These are phyloP conservation scores for Alloplasta piceator DNA, from an alignment of 2,888 invertebrate species.

Conservation along the genomic window DNA sequence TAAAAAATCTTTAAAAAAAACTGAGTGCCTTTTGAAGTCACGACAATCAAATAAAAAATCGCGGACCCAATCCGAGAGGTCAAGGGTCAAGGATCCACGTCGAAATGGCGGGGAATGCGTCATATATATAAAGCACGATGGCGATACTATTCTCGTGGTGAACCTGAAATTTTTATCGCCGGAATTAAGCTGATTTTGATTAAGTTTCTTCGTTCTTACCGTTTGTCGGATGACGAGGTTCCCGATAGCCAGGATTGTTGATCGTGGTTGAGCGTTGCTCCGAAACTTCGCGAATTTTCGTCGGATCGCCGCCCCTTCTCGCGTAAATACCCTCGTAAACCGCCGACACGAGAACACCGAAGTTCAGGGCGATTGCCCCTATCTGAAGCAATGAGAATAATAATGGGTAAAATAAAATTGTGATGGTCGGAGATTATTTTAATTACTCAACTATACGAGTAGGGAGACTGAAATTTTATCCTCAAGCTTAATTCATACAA, in stretches of 20 bases:
- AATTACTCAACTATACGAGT: too few relatives aligned
- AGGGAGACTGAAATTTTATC: too few relatives aligned
- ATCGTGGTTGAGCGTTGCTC: slow-evolving; percentile 89
- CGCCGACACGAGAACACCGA: slow-evolving; percentile 90
- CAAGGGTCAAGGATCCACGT: too few relatives aligned
- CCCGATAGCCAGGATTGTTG: slow-evolving; percentile 94
- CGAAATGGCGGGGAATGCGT: too few relatives aligned
- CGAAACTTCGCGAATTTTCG: slow-evolving; percentile 85
- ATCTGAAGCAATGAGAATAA: slow-evolving; percentile 85
- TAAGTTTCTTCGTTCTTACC: slow-evolving; percentile 70
- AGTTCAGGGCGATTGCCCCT: slow-evolving; percentile 90
- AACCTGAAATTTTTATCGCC: too few relatives aligned
- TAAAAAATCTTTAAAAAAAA: too few relatives aligned
- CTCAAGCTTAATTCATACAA: too few relatives aligned
- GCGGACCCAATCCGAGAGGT: too few relatives aligned
- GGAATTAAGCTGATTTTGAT: background rate
- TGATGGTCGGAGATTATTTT: background rate
- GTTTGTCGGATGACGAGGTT: slow-evolving; percentile 83
- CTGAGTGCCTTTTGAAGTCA: too few relatives aligned
- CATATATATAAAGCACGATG: too few relatives aligned
- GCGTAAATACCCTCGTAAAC: slow-evolving; percentile 93
- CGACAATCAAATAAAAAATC: too few relatives aligned
- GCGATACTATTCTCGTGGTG: too few relatives aligned
- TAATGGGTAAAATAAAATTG: background rate
- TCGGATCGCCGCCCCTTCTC: slow-evolving; percentile 92